phyloP scores from a whole-genome alignment of 2,888 invertebrate species.

The Meloe dianella region DNA sequence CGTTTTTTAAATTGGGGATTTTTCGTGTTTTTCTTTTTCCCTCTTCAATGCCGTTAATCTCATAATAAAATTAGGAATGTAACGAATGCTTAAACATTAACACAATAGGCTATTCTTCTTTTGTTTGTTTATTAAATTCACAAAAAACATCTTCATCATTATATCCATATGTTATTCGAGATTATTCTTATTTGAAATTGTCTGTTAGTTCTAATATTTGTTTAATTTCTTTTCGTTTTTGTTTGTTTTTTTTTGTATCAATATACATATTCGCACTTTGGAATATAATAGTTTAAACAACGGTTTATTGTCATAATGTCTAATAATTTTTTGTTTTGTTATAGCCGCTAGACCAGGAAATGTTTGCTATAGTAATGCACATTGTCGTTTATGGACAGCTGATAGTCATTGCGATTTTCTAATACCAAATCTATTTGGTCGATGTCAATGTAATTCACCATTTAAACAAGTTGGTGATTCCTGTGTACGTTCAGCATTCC shows the following conservation, averaged over 20 bases:
- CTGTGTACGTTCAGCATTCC: constrained; percentile 64
- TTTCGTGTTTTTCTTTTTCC: too few species aligned
- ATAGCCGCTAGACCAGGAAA: constrained; percentile 86
- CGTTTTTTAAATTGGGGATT: neutral
- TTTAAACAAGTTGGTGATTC: constrained; percentile 70
- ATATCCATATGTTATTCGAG: constrained; percentile 16
- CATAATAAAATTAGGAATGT: constrained; percentile 17
- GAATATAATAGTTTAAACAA: neutral
- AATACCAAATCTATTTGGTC: constrained; percentile 87
- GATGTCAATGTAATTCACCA: constrained; percentile 80
- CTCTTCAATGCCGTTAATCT: constrained; percentile 18
- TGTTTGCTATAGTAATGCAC: constrained; percentile 88
- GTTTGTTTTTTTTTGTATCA: neutral
- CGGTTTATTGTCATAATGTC: neutral
- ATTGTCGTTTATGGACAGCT: constrained; percentile 83
- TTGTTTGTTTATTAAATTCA: constrained; percentile 13
- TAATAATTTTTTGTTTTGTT: constrained; percentile 44
- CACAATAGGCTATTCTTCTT: constrained; percentile 22
- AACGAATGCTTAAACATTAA: neutral
- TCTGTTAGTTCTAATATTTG: neutral
- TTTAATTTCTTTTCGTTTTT: neutral
- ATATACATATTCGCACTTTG: neutral
- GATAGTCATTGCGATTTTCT: constrained; percentile 88
- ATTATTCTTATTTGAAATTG: constrained; percentile 5
- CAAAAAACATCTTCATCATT: constrained; percentile 19